Evolutionary conservation across 2,797 vertebrate genomes (phyloP).

Genomic region (Halcyon smyrnensis): DNA sequence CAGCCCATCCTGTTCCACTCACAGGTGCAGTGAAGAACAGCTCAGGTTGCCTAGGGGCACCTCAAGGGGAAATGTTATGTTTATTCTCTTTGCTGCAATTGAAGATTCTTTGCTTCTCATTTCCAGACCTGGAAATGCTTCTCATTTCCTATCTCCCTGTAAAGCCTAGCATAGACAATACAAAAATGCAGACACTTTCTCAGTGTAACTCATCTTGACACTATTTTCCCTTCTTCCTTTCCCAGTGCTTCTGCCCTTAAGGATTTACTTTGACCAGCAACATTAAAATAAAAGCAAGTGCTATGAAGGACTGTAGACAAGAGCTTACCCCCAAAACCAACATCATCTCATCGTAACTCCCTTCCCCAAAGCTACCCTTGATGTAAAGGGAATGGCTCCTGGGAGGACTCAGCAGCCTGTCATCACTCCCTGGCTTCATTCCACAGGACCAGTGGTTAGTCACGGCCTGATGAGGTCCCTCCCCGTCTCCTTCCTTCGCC

Average conservation of each 20-base stretch:
- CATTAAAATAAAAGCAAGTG: background rate
- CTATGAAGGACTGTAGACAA: background rate
- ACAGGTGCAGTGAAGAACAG: background rate
- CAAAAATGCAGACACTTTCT: background rate
- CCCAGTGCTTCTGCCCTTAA: background rate
- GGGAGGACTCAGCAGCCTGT: slow-evolving; percentile 11
- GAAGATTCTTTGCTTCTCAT: background rate
- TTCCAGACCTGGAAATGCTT: background rate
- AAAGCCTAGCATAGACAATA: background rate
- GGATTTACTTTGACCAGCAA: background rate
- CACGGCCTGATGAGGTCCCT: background rate
- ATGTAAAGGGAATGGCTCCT: background rate
- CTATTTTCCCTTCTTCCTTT: background rate
- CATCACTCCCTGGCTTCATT: slow-evolving; percentile 45
- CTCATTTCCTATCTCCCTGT: background rate
- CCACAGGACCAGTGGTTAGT: slow-evolving; percentile 18
- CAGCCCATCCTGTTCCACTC: background rate
- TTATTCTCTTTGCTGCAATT: background rate
- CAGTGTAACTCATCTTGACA: background rate
- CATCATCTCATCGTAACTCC: background rate
- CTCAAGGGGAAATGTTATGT: background rate
- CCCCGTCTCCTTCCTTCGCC: slow-evolving; percentile 38
- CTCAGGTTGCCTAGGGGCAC: background rate
- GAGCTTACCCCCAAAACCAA: background rate
- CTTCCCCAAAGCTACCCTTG: background rate